Evolutionary conservation across 2,888 invertebrate genomes (phyloP).

Genomic region (Melieria crassipennis): DNA sequence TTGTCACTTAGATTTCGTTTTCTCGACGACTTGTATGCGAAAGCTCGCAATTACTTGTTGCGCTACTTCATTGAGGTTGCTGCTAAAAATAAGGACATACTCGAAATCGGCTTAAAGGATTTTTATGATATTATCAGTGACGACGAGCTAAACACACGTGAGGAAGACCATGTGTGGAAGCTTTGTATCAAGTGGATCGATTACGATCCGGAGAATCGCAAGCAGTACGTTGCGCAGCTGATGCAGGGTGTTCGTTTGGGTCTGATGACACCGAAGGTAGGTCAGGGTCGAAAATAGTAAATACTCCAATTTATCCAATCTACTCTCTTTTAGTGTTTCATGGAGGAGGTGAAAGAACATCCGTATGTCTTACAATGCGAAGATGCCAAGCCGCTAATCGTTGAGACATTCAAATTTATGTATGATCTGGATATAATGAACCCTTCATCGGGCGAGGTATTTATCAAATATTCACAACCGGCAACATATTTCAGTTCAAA

Average conservation of each 20-base stretch:
- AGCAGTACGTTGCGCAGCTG: slow-evolving; percentile 78
- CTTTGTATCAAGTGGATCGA: slow-evolving; percentile 89
- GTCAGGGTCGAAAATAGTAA: slow-evolving; percentile 29
- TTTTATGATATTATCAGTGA: slow-evolving; percentile 80
- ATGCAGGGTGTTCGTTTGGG: slow-evolving; percentile 85
- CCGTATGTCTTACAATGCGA: slow-evolving; percentile 85
- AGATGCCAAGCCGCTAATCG: slow-evolving; percentile 86
- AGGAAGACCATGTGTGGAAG: slow-evolving; percentile 89
- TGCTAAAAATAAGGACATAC: slow-evolving; percentile 77
- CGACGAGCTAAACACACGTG: slow-evolving; percentile 87
- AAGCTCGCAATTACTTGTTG: slow-evolving; percentile 77
- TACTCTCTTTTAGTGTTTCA: slow-evolving; percentile 75
- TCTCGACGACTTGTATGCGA: slow-evolving; percentile 70
- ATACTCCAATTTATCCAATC: not conserved
- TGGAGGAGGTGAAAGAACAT: slow-evolving; percentile 90
- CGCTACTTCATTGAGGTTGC: slow-evolving; percentile 81
- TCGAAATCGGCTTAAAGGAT: slow-evolving; percentile 77
- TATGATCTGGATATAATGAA: slow-evolving; percentile 91
- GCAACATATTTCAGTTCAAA: too few relatives aligned
- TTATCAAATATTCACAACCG: not conserved
- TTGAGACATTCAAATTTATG: slow-evolving; percentile 89
- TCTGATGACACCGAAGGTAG: slow-evolving; percentile 80
- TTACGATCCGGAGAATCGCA: slow-evolving; percentile 76
- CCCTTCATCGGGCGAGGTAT: slow-evolving; percentile 79
- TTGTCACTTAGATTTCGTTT: slow-evolving; percentile 56